Percentiles rank a stretch among this genome's conserved stretches.
These are phyloP conservation scores for Hypomecis atomaria DNA, from an alignment of 2,888 invertebrate genomes.

Conservation along the genomic window DNA sequence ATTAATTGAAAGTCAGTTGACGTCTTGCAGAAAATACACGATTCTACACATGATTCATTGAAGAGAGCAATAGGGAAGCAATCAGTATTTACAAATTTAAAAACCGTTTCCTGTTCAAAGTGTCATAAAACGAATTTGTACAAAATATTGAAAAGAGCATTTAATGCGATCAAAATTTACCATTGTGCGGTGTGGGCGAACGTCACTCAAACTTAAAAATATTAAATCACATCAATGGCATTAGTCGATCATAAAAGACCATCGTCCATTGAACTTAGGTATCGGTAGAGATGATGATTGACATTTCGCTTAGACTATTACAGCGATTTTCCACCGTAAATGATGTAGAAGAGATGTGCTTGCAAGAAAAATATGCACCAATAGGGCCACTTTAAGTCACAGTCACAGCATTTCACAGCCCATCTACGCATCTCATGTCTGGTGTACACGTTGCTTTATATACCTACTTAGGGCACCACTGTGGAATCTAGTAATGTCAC, in stretches of 20 bases:
- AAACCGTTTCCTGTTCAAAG: conserved; percentile 65
- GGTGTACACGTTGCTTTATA: no score
- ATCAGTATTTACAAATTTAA: conserved; percentile 28
- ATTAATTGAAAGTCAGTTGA: no score
- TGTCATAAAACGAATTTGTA: conserved; percentile 64
- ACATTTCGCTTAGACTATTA: conserved; percentile 1
- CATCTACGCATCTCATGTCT: no score
- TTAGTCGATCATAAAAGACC: conserved; percentile 49
- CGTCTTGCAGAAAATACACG: no score
- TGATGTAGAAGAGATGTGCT: no score
- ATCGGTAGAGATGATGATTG: not conserved
- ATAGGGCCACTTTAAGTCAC: not conserved
- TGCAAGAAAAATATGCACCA: not conserved
- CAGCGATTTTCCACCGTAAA: not conserved
- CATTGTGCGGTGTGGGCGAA: conserved; percentile 76
- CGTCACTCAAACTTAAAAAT: conserved; percentile 70
- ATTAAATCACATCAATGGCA: conserved; percentile 54
- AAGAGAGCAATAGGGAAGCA: not conserved
- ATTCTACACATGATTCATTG: no score
- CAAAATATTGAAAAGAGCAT: conserved; percentile 76
- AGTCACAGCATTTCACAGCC: no score
- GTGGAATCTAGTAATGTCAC: no score
- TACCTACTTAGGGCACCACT: no score
- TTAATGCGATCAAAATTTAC: conserved; percentile 67
- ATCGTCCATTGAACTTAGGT: conserved; percentile 15